Percentiles rank a stretch among this genome's conserved stretches.
Evolutionary conservation across 2,797 vertebrate genomes (phyloP).

Genomic region (Rachycentron canadum): DNA sequence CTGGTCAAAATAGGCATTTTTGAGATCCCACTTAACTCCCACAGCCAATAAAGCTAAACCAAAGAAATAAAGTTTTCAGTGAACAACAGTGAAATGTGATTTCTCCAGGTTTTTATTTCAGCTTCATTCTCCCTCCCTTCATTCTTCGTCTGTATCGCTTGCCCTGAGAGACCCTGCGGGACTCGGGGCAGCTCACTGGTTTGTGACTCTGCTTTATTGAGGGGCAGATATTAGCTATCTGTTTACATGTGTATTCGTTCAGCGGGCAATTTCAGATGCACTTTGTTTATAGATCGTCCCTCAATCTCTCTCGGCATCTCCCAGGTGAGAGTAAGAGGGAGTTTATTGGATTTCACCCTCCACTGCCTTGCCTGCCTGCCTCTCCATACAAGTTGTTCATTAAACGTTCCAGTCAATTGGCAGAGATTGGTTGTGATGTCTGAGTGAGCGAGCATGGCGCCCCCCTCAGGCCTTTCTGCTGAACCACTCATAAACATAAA

Average conservation of each 20-base stretch:
- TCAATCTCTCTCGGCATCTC: slow-evolving; percentile 65
- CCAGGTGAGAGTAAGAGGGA: slow-evolving; percentile 76
- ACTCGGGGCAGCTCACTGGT: slow-evolving; percentile 66
- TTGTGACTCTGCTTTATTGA: slow-evolving; percentile 79
- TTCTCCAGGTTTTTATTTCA: slow-evolving; percentile 25
- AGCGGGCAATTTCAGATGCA: slow-evolving; percentile 79
- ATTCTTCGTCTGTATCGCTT: slow-evolving; percentile 20
- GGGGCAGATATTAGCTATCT: slow-evolving; percentile 81
- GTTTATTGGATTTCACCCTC: slow-evolving; percentile 86
- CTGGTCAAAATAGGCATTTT: background rate
- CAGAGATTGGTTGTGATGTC: slow-evolving; percentile 74
- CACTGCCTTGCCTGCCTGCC: slow-evolving; percentile 61
- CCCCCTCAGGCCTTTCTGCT: slow-evolving; percentile 64
- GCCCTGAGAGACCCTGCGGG: slow-evolving; percentile 46
- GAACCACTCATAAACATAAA: slow-evolving; percentile 40
- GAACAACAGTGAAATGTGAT: slow-evolving; percentile 32
- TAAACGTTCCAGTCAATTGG: slow-evolving; percentile 84
- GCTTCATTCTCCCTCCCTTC: slow-evolving; percentile 14
- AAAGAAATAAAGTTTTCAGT: slow-evolving; percentile 12
- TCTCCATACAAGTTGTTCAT: slow-evolving; percentile 80
- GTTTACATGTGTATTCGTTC: slow-evolving; percentile 83
- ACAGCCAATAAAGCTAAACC: background rate
- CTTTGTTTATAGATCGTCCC: slow-evolving; percentile 80
- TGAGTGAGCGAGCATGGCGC: slow-evolving; percentile 66
- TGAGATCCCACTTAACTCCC: background rate